phyloP scores from a whole-genome alignment of 2,797 vertebrate species.

The Hirundo rustica region DNA sequence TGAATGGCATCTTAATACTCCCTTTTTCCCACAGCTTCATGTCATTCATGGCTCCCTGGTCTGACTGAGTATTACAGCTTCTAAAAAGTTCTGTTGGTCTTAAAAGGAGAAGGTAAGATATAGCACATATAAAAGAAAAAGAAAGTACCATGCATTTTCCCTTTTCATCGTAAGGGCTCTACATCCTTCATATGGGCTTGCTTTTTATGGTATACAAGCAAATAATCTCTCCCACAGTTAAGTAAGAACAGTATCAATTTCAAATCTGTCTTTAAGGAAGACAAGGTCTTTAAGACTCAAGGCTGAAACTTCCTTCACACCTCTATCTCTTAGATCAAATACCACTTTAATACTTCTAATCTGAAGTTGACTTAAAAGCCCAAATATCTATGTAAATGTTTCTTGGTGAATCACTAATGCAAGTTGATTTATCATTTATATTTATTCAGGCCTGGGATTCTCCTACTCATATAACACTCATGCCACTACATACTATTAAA shows the following conservation, averaged over 20 bases:
- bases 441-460: neutral
- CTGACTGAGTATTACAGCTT: slow-evolving; percentile 95
- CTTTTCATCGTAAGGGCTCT: neutral
- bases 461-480: neutral
- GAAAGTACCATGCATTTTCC: neutral
- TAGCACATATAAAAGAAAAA: neutral
- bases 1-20: slow-evolving; percentile 97
- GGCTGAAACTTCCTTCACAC: neutral
- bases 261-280: neutral
- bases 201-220: neutral
- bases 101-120: slow-evolving; percentile 36
- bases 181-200: neutral
- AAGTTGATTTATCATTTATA: neutral
- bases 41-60: slow-evolving; percentile 97
- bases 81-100: slow-evolving; percentile 98
- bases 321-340: neutral
- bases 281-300: neutral
- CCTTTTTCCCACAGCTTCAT: slow-evolving; percentile 98
- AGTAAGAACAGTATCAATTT: neutral
- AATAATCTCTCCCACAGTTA: neutral
- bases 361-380: neutral
- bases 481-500: neutral
- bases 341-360: neutral
- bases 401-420: neutral
- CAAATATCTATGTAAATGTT: neutral